Evolutionary conservation across 1,140 invertebrate species (phyloP).

Genomic region (Antheraea mylitta): DNA sequence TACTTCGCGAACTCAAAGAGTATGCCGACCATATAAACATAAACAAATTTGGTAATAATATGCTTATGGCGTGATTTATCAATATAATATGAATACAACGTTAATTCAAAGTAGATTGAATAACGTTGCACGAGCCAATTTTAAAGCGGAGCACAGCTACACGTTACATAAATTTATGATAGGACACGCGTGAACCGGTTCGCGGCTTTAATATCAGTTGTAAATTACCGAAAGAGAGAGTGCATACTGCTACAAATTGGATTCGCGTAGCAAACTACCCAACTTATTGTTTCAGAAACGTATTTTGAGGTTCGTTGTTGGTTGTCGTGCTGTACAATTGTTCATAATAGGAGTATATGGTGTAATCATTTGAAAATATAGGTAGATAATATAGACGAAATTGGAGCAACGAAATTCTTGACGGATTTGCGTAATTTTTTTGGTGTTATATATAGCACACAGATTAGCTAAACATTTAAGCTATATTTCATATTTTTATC

Average conservation of each 20-base stretch:
- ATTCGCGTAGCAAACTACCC: background rate
- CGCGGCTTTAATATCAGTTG: slow-evolving; percentile 37
- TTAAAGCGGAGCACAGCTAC: slow-evolving; percentile 18
- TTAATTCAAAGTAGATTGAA: slow-evolving; percentile 21
- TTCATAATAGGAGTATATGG: no score
- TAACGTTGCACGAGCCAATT: slow-evolving; percentile 23
- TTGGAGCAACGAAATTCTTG: no score
- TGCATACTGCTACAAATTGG: slow-evolving; percentile 26
- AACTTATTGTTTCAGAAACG: slow-evolving; percentile 20
- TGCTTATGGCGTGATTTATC: background rate
- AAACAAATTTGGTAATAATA: no score
- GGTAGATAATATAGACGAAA: no score
- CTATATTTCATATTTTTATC: no score
- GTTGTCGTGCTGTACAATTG: no score
- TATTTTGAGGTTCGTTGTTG: background rate
- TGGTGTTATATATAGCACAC: no score
- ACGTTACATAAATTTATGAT: slow-evolving; percentile 28
- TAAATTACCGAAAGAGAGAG: slow-evolving; percentile 31
- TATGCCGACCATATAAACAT: no score
- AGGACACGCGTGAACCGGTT: slow-evolving; percentile 31
- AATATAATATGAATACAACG: slow-evolving; percentile 24
- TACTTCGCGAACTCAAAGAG: no score
- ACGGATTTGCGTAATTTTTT: no score
- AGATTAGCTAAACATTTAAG: no score
- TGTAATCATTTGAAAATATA: no score